phyloP scores from a whole-genome alignment of 2,797 vertebrate species.

The Neomorphus geoffroyi region DNA sequence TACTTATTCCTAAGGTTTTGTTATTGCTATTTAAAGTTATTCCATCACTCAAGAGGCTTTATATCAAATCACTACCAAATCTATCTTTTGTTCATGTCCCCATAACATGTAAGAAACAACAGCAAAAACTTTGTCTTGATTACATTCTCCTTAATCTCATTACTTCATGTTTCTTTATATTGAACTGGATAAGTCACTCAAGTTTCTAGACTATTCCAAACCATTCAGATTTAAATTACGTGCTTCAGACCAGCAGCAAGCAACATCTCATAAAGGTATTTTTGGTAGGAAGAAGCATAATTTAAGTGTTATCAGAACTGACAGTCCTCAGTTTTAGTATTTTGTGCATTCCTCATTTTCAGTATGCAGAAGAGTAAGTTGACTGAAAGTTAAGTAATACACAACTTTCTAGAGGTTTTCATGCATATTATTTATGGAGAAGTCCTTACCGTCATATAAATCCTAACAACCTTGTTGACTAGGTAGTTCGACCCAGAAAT shows the following conservation, averaged over 20 bases:
- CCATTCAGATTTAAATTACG: background rate
- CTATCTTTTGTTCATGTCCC: background rate
- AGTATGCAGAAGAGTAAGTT: background rate
- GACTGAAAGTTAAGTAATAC: background rate
- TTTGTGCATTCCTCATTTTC: background rate
- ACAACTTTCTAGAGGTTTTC: background rate
- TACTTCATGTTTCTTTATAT: background rate
- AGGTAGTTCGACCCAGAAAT: background rate
- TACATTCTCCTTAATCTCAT: background rate
- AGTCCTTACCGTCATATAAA: background rate
- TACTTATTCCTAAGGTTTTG: background rate
- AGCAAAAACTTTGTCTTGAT: background rate
- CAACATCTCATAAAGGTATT: background rate
- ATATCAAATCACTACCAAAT: background rate
- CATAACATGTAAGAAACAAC: background rate
- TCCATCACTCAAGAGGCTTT: constrained; percentile 12
- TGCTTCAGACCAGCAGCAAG: background rate
- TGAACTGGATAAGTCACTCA: background rate
- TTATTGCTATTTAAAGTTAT: constrained; percentile 1
- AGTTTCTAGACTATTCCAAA: background rate
- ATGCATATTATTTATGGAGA: background rate
- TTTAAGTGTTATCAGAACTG: background rate
- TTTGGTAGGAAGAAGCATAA: background rate
- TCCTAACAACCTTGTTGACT: background rate
- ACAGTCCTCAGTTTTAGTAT: background rate